Conservation (phyloP, 2,113 vertebrate species). For the Otocyon megalotis region DNA sequence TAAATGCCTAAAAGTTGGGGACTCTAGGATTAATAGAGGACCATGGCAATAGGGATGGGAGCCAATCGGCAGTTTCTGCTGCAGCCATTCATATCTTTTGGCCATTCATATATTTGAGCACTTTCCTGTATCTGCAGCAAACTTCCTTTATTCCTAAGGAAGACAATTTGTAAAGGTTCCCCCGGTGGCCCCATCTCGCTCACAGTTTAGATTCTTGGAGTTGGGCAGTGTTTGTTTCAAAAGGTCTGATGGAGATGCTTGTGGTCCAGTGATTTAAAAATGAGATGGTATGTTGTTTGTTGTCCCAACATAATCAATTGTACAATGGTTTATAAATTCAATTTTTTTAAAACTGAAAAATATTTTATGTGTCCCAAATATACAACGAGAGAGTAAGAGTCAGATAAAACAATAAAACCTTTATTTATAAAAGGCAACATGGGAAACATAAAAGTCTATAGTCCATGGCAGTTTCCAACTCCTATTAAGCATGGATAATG, state of each 20-base stretch:
- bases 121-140: background rate
- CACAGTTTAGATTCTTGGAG: background rate
- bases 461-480: background rate
- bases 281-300: background rate
- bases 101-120: background rate
- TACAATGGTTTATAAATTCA: background rate
- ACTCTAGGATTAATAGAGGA: background rate
- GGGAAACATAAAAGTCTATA: background rate
- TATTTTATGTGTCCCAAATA: background rate
- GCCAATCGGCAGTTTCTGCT: too few species aligned
- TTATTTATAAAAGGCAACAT: background rate
- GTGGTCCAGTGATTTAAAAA: background rate
- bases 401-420: background rate
- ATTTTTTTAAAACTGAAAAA: background rate
- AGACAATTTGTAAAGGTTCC: background rate
- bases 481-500: background rate
- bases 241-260: background rate
- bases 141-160: background rate
- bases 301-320: background rate
- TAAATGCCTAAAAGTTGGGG: background rate
- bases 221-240: background rate
- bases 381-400: background rate
- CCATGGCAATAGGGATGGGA: background rate
- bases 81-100: background rate
- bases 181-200: background rate